Conservation (phyloP, 2,888 invertebrate species). For the Oasisia sp. region DNA sequence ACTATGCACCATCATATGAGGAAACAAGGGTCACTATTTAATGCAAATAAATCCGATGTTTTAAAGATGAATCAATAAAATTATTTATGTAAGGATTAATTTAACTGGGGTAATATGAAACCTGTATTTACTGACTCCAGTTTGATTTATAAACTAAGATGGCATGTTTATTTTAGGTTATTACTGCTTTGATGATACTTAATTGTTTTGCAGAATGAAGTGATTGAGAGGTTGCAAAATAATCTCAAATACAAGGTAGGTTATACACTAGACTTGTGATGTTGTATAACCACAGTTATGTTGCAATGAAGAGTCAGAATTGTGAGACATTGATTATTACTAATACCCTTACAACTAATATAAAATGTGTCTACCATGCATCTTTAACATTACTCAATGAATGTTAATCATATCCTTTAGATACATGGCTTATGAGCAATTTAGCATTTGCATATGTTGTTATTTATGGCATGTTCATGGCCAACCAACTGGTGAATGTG, state of each 20-base stretch:
- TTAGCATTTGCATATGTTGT: neutral
- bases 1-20: neutral
- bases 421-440: neutral
- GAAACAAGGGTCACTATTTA: neutral
- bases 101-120: neutral
- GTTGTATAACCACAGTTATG: neutral
- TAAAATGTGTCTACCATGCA: neutral
- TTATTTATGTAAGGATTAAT: neutral
- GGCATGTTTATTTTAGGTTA: neutral
- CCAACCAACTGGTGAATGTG: no score
- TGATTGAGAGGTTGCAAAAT: slow-evolving; percentile 33
- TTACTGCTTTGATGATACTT: neutral
- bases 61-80: neutral
- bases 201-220: slow-evolving; percentile 28
- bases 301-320: neutral
- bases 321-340: neutral
- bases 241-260: slow-evolving; percentile 38
- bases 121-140: neutral
- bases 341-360: neutral
- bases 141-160: neutral
- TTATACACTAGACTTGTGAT: neutral
- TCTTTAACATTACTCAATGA: neutral
- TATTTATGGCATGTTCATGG: no score
- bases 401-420: neutral
- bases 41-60: neutral